These are phyloP conservation scores for Cosmopolites sordidus DNA, from an alignment of 2,888 invertebrate genomes.

Conservation along the genomic window DNA sequence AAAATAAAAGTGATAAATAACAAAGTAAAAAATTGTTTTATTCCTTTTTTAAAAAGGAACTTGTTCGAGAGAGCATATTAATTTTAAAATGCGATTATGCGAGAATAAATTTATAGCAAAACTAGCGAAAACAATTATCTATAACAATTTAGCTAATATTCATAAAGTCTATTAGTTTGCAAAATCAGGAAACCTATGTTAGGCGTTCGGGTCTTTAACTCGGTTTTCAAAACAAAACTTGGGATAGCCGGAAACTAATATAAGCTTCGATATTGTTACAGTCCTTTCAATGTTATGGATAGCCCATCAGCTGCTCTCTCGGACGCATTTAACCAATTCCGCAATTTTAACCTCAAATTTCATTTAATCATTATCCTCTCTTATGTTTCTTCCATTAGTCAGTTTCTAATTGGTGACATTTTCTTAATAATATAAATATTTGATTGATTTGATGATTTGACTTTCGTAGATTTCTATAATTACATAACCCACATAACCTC, in stretches of 20 bases:
- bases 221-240: conserved; percentile 27
- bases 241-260: conserved; percentile 26
- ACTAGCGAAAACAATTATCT: conserved; percentile 21
- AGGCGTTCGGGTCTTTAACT: conserved; percentile 16
- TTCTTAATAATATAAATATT: too few relatives aligned
- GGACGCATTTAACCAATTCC: conserved; percentile 17
- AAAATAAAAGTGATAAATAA: too few relatives aligned
- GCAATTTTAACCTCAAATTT: conserved; percentile 10
- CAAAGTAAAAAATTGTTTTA: too few relatives aligned
- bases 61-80: too few relatives aligned
- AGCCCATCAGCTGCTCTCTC: conserved; percentile 18
- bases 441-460: too few relatives aligned
- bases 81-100: too few relatives aligned
- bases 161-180: conserved; percentile 21
- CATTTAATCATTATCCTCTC: not conserved
- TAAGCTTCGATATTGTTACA: conserved; percentile 26
- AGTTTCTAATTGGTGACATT: too few relatives aligned
- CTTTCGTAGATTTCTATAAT: too few relatives aligned
- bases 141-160: conserved; percentile 21
- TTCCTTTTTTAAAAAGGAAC: too few relatives aligned
- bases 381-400: too few relatives aligned
- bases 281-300: conserved; percentile 25
- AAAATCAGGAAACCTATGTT: conserved; percentile 15
- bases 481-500: too few relatives aligned
- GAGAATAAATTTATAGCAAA: too few relatives aligned